Evolutionary conservation across 1,140 invertebrate species (phyloP).

Genomic region (Orchesella cincta): DNA sequence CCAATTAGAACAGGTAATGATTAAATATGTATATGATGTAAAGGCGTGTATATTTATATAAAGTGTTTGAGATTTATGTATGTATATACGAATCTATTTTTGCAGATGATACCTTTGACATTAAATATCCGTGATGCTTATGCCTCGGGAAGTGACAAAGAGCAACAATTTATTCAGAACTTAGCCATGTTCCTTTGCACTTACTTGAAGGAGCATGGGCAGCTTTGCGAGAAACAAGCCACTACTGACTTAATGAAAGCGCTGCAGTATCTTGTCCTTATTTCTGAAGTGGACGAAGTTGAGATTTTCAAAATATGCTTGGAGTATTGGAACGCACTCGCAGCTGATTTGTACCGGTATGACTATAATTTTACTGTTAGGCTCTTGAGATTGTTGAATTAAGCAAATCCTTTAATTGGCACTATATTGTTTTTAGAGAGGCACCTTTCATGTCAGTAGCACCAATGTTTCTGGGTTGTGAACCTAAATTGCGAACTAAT

Average conservation of each 20-base stretch:
- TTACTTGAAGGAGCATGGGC: conserved; percentile 93
- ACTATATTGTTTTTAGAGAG: conserved; percentile 56
- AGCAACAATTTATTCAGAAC: conserved; percentile 99
- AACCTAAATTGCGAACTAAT: too few relatives aligned
- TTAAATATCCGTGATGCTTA: conserved; percentile 94
- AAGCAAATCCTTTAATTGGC: not conserved
- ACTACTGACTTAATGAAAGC: conserved; percentile 75
- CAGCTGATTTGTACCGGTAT: conserved; percentile 82
- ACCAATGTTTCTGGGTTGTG: conserved; percentile 54
- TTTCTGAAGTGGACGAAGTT: conserved; percentile 98
- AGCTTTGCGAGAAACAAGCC: conserved; percentile 78
- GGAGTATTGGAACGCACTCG: conserved; percentile 96
- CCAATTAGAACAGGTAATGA: conserved; percentile 72
- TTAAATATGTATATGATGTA: too few relatives aligned
- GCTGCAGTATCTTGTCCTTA: conserved; percentile 89
- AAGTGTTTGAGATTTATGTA: too few relatives aligned
- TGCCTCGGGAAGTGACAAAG: conserved; percentile 86
- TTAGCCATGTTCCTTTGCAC: conserved; percentile 96
- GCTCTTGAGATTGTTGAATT: not conserved
- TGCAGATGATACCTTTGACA: conserved; percentile 79
- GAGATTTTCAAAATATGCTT: conserved; percentile 99
- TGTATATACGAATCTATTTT: conserved; percentile 27
- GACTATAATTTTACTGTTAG: not conserved
- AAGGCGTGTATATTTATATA: too few relatives aligned
- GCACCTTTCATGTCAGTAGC: conserved; percentile 54